A percentile compares a stretch with the other conserved stretches of the same genome.
These are phyloP conservation scores for Myathropa florea DNA, from an alignment of 2,888 invertebrate species.

Conservation along the genomic window DNA sequence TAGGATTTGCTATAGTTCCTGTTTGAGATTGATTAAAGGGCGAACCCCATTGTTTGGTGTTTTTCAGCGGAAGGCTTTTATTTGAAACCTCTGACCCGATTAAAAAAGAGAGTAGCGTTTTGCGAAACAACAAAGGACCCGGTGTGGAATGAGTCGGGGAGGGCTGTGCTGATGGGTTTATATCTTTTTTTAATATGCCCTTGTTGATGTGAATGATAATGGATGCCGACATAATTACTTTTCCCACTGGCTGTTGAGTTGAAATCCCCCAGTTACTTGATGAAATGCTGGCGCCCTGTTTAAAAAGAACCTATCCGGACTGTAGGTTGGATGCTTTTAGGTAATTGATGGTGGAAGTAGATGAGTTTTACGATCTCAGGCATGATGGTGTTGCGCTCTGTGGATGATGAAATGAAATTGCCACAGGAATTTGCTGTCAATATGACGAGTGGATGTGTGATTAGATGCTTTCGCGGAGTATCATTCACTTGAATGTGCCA, in stretches of 20 bases:
- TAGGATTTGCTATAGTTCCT: background rate
- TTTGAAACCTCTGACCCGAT: constrained; percentile 58
- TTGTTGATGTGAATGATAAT: constrained; percentile 57
- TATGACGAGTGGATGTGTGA: background rate
- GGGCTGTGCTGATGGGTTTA: background rate
- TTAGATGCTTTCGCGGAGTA: background rate
- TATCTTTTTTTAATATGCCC: constrained; percentile 34
- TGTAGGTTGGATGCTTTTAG: constrained; percentile 56
- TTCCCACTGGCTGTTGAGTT: constrained; percentile 43
- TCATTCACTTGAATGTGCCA: background rate
- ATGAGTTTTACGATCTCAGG: constrained; percentile 40
- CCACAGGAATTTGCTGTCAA: constrained; percentile 33
- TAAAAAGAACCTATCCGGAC: constrained; percentile 26
- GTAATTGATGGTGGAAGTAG: constrained; percentile 61
- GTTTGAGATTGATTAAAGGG: constrained; percentile 59
- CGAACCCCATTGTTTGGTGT: constrained; percentile 43
- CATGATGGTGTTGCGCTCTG: background rate
- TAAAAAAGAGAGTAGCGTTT: constrained; percentile 43
- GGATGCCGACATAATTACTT: constrained; percentile 66
- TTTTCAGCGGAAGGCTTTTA: constrained; percentile 38
- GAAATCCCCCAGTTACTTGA: constrained; percentile 52
- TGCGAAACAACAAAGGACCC: constrained; percentile 14
- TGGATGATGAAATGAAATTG: constrained; percentile 19
- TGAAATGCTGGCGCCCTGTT: constrained; percentile 24
- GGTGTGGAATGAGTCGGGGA: background rate